Base-by-base conservation (phyloP, 2,797 vertebrate species). In the Echeneis naucrates region DNA sequence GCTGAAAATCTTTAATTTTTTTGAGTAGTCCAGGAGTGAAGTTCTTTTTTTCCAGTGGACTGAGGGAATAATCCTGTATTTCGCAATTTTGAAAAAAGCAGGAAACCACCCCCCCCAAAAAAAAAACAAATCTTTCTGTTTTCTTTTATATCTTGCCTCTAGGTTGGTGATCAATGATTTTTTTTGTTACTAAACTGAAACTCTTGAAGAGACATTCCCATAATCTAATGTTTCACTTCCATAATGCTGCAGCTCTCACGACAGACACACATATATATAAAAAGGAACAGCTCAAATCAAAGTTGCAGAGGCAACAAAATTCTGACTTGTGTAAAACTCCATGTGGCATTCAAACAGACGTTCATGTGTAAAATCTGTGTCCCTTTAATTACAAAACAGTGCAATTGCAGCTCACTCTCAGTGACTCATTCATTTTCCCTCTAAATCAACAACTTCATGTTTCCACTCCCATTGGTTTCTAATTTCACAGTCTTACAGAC, bases 401-500 rank as follows among this genome's bases (percentile, higher is more conserved):
- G 30, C 30, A 35, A 11, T 54, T 9, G n/a, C 52, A 33, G 30
- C 52, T n/a, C 17, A 11, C 2, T 21, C 14, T 33, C 27, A 11
- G 33, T 35, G 4, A 5, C 8, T 54, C 50, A 4, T 53, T 32
- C 53, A 16, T 10, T 52, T 30, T 47, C 37, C 72, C 51, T 50
- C 3, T n/a, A n/a, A n/a, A n/a, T n/a, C 44, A 32, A 30, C 27
- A 24, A 17, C 33, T 27, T 50, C 2, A 3, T 21, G 38, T 17
- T 51, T 65, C 35, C 45, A 14, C 19, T 51, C 23, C 62, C 40
- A 58, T 66, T 38, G 0, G 8, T 32, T 54, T 74, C 37, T 24
- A 66, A 9, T 42, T 64, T 47, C 21, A n/a, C 59, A 63, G 14
- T 32, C 40, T 48, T 38, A 72, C 72, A 58, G n/a, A 65, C 47